Evolutionary conservation across 30 jellyfish, hydroid and myxozoan genomes (phyloP).

Genomic region (Aurelia aurita): DNA sequence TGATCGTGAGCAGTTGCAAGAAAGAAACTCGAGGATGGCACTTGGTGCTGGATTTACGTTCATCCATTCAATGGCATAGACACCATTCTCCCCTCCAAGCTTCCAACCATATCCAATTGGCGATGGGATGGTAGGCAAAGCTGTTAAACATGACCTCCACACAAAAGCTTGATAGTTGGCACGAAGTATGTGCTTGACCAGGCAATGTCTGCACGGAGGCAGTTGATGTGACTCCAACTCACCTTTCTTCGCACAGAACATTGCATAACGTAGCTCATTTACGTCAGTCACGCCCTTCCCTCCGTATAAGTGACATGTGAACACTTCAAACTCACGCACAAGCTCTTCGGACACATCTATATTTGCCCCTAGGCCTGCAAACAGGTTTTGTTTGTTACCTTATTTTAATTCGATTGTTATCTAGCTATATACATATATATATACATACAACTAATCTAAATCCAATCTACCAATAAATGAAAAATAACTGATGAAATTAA

Average conservation of each 20-base stretch:
- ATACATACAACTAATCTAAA: too few species aligned
- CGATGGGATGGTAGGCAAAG: too few species aligned
- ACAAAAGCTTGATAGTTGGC: too few species aligned
- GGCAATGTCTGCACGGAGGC: slow-evolving; percentile 46
- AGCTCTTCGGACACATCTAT: slow-evolving; percentile 10
- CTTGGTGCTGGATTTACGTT: slow-evolving; percentile 2
- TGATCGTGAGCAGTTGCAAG: slow-evolving; percentile 7
- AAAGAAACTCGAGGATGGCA: slow-evolving; percentile 6
- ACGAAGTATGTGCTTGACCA: slow-evolving; percentile 31
- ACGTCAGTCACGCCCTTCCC: not conserved
- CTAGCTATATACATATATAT: too few species aligned
- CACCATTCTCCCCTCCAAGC: not conserved
- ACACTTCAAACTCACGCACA: not conserved
- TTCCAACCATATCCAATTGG: slow-evolving; percentile 7
- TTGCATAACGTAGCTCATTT: slow-evolving; percentile 51
- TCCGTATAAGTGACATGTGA: not conserved
- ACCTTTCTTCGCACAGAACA: slow-evolving; percentile 55
- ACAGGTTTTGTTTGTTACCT: slow-evolving; percentile 23
- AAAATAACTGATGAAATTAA: too few species aligned
- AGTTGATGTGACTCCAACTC: slow-evolving; percentile 61
- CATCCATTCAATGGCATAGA: slow-evolving; percentile 6
- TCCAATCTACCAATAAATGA: too few species aligned
- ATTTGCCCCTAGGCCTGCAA: slow-evolving; percentile 10
- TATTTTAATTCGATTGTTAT: too few species aligned
- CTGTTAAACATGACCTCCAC: too few species aligned